These are phyloP conservation scores for Endotricha flammealis DNA, from an alignment of 2,888 invertebrate species.

Conservation along the genomic window DNA sequence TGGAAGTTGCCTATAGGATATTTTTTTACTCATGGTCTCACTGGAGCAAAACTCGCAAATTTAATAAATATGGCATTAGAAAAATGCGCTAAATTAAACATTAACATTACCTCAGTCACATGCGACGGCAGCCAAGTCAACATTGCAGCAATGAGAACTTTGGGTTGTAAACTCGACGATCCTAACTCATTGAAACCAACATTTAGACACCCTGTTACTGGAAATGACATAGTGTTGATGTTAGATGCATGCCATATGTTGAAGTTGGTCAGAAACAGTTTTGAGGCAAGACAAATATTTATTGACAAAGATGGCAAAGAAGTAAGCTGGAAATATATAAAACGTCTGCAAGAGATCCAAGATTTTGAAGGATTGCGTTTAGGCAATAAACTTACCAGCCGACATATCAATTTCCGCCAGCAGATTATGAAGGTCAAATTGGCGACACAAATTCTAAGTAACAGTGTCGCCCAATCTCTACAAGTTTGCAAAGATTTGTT, in stretches of 20 bases:
- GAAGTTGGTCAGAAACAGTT: slow-evolving; percentile 10
- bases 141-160: slow-evolving; percentile 5
- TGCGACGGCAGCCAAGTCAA: slow-evolving; percentile 11
- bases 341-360: slow-evolving; percentile 8
- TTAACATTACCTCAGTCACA: slow-evolving; percentile 10
- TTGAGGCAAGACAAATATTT: slow-evolving; percentile 3
- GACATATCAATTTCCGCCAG: slow-evolving; percentile 9
- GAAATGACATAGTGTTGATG: background rate
- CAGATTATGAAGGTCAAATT: background rate
- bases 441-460: slow-evolving; percentile 12
- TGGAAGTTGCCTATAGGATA: slow-evolving; percentile 13
- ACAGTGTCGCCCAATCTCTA: slow-evolving; percentile 19
- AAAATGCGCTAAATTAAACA: slow-evolving; percentile 4
- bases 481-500: slow-evolving; percentile 11
- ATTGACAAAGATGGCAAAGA: slow-evolving; percentile 1
- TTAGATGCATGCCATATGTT: slow-evolving; percentile 11
- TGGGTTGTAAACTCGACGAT: slow-evolving; percentile 9
- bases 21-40: slow-evolving; percentile 11
- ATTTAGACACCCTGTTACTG: slow-evolving; percentile 10
- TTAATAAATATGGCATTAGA: slow-evolving; percentile 5
- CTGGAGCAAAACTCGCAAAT: slow-evolving; percentile 2
- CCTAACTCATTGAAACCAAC: slow-evolving; percentile 3
- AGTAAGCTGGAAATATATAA: slow-evolving; percentile 5
- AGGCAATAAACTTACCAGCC: slow-evolving; percentile 7
- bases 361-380: slow-evolving; percentile 5